A percentile compares a stretch with the other conserved stretches of the same genome.
phyloP scores from a whole-genome alignment of 1,140 invertebrate genomes.

The Amphibalanus amphitrite region DNA sequence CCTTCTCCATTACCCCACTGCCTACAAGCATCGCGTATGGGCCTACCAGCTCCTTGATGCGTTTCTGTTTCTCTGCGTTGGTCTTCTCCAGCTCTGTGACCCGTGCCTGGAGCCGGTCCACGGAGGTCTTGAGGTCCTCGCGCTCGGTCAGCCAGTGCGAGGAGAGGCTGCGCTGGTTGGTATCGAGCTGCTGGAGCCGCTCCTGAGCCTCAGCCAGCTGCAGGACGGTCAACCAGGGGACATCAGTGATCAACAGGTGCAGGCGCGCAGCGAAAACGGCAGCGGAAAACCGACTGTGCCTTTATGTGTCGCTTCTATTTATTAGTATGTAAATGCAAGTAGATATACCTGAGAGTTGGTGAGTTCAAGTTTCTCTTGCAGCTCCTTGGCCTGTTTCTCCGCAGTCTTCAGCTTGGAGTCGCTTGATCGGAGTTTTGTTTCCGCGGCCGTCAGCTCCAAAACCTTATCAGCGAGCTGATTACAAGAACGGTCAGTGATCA shows the following conservation, averaged over 20 bases:
- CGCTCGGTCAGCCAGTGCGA: conserved; percentile 21
- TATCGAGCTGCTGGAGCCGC: conserved; percentile 35
- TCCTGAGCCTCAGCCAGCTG: conserved; percentile 40
- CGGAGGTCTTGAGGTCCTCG: conserved; percentile 21
- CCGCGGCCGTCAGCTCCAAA: conserved; percentile 13
- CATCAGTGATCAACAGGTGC: no score
- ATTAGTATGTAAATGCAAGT: no score
- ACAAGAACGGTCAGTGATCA: no score
- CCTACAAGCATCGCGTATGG: no score
- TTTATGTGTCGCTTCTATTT: no score
- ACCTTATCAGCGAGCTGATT: background rate
- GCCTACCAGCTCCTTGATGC: background rate
- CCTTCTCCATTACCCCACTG: no score
- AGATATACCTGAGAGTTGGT: background rate
- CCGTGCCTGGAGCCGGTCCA: background rate
- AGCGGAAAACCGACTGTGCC: no score
- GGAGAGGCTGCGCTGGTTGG: conserved; percentile 31
- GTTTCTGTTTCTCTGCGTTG: background rate
- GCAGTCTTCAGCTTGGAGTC: conserved; percentile 11
- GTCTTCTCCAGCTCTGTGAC: background rate
- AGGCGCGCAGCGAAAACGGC: no score
- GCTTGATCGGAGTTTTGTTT: conserved; percentile 12
- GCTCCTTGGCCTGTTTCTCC: conserved; percentile 35
- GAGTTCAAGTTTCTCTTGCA: conserved; percentile 21
- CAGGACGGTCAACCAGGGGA: no score